Evolutionary conservation across 2,888 invertebrate genomes (phyloP).

Genomic region (Labia minor): DNA sequence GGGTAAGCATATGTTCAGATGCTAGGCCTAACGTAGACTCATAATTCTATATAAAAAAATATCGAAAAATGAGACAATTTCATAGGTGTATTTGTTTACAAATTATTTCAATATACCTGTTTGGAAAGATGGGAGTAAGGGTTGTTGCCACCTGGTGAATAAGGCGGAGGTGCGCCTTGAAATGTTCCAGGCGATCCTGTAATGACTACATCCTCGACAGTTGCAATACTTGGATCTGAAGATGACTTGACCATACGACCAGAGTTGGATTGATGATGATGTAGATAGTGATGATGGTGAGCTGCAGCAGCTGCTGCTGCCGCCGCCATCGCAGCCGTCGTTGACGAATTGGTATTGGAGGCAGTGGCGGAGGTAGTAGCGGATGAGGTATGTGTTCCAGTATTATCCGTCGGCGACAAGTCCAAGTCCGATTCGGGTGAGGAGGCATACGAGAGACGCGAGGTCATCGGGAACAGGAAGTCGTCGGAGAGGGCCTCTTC

Average conservation of each 20-base stretch:
- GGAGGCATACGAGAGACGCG: conserved; percentile 88
- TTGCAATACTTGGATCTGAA: conserved; percentile 90
- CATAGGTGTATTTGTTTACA: too few species aligned
- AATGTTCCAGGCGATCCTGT: conserved; percentile 39
- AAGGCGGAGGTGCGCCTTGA: conserved; percentile 66
- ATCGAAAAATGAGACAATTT: neutral
- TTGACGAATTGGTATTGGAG: conserved; percentile 33
- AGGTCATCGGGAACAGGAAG: conserved; percentile 97
- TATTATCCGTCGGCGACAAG: conserved; percentile 52
- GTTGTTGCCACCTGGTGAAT: conserved; percentile 44
- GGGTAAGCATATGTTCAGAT: neutral
- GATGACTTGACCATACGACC: conserved; percentile 61
- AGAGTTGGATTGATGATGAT: conserved; percentile 28
- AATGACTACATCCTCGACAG: conserved; percentile 59
- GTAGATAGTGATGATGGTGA: conserved; percentile 27
- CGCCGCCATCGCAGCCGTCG: conserved; percentile 23
- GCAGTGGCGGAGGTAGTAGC: neutral
- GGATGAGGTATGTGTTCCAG: neutral
- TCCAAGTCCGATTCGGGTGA: conserved; percentile 93
- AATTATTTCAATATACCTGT: conserved; percentile 28
- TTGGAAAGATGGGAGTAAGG: conserved; percentile 27
- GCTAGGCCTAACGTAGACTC: neutral
- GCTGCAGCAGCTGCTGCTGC: conserved; percentile 37
- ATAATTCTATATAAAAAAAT: neutral
- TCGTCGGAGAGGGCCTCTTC: conserved; percentile 95